A percentile compares a stretch with the other conserved stretches of the same genome.
Conservation (phyloP, 2,888 invertebrate species). For the Polydrusus pterygomalis region DNA sequence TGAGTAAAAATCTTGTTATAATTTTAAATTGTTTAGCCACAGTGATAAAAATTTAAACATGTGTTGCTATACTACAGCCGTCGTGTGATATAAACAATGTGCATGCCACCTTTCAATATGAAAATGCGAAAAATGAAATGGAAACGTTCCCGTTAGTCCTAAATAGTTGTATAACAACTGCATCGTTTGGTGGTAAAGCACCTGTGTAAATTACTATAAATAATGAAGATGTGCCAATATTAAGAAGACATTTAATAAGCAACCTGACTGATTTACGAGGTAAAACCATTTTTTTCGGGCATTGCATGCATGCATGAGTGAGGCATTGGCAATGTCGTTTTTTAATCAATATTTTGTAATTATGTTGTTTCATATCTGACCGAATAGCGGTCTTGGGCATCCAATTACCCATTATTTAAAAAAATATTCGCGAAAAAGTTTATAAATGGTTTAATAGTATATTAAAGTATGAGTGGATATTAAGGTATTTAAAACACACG, state of each 20-base stretch:
- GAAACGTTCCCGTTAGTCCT: neutral
- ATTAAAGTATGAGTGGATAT: too few relatives aligned
- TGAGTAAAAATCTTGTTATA: neutral
- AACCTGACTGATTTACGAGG: neutral
- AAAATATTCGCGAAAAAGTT: too few relatives aligned
- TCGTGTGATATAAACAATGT: slow-evolving; percentile 1
- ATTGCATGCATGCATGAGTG: too few relatives aligned
- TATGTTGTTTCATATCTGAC: neutral
- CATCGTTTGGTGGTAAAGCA: neutral
- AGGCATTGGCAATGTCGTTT: neutral
- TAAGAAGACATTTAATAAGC: neutral
- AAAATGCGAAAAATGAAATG: neutral
- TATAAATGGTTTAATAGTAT: too few relatives aligned
- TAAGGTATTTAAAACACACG: too few relatives aligned
- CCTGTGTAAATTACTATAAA: neutral
- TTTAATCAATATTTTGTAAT: neutral
- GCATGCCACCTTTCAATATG: neutral
- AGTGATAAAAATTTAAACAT: neutral
- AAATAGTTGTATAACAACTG: neutral
- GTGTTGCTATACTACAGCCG: neutral
- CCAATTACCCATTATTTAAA: too few relatives aligned
- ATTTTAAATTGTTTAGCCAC: neutral
- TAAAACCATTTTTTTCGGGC: neutral
- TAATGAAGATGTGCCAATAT: neutral
- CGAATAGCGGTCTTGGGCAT: too few relatives aligned